Base-by-base conservation (phyloP, 1,140 invertebrate genomes). In the Drosophila mayri region DNA sequence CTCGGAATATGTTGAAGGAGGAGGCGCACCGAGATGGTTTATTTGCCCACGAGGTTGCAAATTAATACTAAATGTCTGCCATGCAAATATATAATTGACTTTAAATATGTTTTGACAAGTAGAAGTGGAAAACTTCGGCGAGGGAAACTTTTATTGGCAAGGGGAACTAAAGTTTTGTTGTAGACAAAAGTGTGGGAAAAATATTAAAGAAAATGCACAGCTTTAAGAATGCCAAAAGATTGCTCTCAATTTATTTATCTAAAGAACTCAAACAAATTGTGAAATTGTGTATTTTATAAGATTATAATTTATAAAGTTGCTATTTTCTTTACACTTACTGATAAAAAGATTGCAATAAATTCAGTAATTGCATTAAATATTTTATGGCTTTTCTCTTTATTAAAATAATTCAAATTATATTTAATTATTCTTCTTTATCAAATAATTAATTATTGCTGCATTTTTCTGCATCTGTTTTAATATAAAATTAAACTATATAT, bases 41-140 rank as follows among this genome's bases (percentile, higher is more conserved):
- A 79, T 82, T 75, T 78, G 60, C 49, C 47, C 74, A 75, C 64
- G 79, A 57, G 82, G 83, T 65, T 57, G 64, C 40, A 62, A 78
- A 85, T 86, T 86, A 84, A 84, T 84, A 84, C 40, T 65, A 71
- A 83, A 71, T 66, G 76, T 49, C 54, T 38, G 55, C 79, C 46
- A 72, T 50, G 67, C 43, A 73, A 72, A 73, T 44, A 30, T 41
- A 50, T 65, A 76, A 75, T 75, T 76, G 72, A 58, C 72, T 49
- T 76, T 75, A 58, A 76, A 64, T 65, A 65, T 57, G 59, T 64
- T 76, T 43, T 50, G 41, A 43, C 70, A 41, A 54, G 71, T 43
- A 41, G 9, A 38, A 58, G 65, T 41, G 46, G 65, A 32, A 67
- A 41, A 60, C 32, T 50, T 52, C 1, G 18, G 22, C 25, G 10